These are phyloP conservation scores for Beaufortia kweichowensis DNA, from an alignment of 2,113 vertebrate genomes.

Conservation along the genomic window DNA sequence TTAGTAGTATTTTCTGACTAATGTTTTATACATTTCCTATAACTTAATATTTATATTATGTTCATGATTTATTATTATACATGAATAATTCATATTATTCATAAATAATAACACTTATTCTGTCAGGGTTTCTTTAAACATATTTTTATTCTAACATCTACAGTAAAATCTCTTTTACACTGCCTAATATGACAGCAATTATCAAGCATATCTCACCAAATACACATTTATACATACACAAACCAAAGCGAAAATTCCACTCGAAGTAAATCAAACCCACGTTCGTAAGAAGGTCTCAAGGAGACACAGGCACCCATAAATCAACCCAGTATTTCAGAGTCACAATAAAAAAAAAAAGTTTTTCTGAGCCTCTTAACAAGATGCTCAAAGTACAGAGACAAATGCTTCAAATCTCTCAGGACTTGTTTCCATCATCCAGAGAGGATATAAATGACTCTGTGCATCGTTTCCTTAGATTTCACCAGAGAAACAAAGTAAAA, in stretches of 20 bases:
- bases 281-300: background rate
- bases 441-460: conserved; percentile 20
- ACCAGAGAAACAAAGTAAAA: background rate
- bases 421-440: conserved; percentile 16
- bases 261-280: background rate
- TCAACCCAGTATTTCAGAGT: background rate
- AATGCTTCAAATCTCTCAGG: conserved; percentile 5
- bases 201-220: too few species aligned
- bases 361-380: conserved; percentile 16
- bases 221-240: too few species aligned
- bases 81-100: too few species aligned
- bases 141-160: too few species aligned
- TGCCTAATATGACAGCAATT: too few species aligned
- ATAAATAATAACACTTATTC: too few species aligned
- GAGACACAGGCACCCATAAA: background rate
- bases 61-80: too few species aligned
- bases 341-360: background rate
- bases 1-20: too few species aligned
- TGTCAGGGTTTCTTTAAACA: too few species aligned
- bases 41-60: too few species aligned
- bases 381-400: conserved; percentile 19
- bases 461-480: conserved; percentile 22
- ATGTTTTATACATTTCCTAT: too few species aligned
- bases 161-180: too few species aligned
- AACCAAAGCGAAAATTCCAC: background rate